Base-by-base conservation (phyloP, 2,888 invertebrate species). In the Antheraea assamensis region DNA sequence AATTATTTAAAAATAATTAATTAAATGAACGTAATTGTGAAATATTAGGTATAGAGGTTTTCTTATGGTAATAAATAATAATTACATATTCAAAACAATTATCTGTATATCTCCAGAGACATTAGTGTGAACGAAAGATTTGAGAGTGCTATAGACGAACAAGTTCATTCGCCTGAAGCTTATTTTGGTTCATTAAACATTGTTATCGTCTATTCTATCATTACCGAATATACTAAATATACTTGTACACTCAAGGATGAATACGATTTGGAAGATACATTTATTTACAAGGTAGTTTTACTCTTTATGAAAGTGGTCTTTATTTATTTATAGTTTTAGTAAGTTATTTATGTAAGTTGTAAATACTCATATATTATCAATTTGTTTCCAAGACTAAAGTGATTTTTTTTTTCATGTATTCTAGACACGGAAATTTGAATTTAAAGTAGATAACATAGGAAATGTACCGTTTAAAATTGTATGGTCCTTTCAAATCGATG, bases 141-240 rank as follows among this genome's bases (percentile, higher is more conserved):
- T 61, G 90, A 92, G 76, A 76, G 82, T 10, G 61, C 82, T 8
- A 79, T 89, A 13, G 87, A 90, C 13, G 93, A 92, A 75, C 88
- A 90, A 81, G 77, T 76, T 13, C 75, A 80, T 68, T 74, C 79
- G 13, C 71, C 85, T 13, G 87, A 88, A 55, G 75, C 80, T 58
- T 77, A 81, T 42, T 76, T 86, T 71, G 86, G 85, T n/a, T 74
- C 82, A 42, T 87, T 93, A 24, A 84, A 83, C 8, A 92, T 96
- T 75, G 84, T 93, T 21, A 81, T 96, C 4, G 82, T 95, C 8
- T 89, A 96, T 76, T 95, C 93, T 4, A 95, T 93, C 3, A 85
- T 87, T 24, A 95, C 95, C 1, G 95, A 95, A 79, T 96, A 95
- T 78, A 90, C 95, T 0, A 91, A 91, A 79, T 96, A 95, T 78